These are phyloP conservation scores for Epizoanthus rinbou DNA, from an alignment of 92 coral and sea anemone genomes.

Conservation along the genomic window DNA sequence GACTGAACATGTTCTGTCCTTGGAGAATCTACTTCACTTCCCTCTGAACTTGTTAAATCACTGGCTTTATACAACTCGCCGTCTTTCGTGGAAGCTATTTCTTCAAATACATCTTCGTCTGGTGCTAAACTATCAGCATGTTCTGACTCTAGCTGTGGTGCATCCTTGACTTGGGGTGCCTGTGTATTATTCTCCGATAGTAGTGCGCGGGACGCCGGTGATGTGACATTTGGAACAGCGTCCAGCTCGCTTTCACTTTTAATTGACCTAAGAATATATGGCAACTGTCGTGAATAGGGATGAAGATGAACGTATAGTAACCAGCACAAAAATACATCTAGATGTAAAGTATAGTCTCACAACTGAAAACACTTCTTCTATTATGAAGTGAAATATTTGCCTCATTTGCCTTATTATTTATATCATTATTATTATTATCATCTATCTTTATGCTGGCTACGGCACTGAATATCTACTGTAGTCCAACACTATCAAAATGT, in stretches of 20 bases:
- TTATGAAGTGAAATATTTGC: no score
- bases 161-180: neutral
- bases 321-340: no score
- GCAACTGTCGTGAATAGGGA: no score
- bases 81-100: neutral
- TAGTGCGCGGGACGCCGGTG: slow-evolving; percentile 8
- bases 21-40: slow-evolving; percentile 15
- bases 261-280: slow-evolving; percentile 17
- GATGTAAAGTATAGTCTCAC: no score
- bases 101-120: neutral
- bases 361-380: no score
- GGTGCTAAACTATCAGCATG: neutral
- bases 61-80: neutral
- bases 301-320: no score
- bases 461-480: no score
- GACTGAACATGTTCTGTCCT: neutral
- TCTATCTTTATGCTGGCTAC: no score
- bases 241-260: slow-evolving; percentile 35
- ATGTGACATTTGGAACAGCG: neutral
- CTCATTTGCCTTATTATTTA: no score
- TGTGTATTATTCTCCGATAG: neutral
- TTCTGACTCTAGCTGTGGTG: neutral
- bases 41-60: slow-evolving; percentile 25
- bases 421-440: no score
- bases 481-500: no score